Conservation (phyloP, 2,888 invertebrate genomes). For the Noctua fimbriata region DNA sequence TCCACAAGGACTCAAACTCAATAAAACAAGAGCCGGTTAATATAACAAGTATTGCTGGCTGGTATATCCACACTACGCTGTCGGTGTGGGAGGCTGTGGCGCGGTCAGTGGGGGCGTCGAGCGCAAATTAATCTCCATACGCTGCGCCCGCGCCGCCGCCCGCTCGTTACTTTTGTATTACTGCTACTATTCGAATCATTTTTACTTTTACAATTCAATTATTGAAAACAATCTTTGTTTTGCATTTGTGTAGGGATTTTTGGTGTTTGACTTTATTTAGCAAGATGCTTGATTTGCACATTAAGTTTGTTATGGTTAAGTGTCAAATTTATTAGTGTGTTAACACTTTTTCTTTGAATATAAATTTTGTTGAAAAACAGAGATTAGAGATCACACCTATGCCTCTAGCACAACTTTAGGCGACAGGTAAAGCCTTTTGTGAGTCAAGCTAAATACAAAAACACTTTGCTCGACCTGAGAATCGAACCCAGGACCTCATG, state of each 20-base stretch:
- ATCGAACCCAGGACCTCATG: not conserved
- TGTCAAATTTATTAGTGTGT: not conserved
- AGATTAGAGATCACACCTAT: not conserved
- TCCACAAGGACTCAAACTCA: not conserved
- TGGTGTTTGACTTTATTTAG: not conserved
- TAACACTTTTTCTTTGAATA: not conserved
- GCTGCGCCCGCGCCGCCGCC: constrained; percentile 70
- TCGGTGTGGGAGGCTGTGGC: constrained; percentile 69
- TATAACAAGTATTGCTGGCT: not conserved
- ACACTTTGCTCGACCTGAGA: not conserved
- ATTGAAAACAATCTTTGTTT: constrained; percentile 30
- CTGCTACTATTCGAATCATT: constrained; percentile 65
- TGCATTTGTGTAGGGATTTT: not conserved
- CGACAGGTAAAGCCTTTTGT: not conserved
- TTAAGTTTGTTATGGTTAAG: not conserved
- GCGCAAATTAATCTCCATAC: constrained; percentile 87
- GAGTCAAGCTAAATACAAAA: too few species aligned
- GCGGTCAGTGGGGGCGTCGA: constrained; percentile 78
- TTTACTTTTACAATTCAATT: constrained; percentile 66
- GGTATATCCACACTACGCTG: constrained; percentile 66
- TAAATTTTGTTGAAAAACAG: not conserved
- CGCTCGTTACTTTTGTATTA: constrained; percentile 72
- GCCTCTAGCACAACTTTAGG: not conserved
- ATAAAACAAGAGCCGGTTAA: not conserved
- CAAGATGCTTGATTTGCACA: not conserved